Base-by-base conservation (phyloP, 2,113 vertebrate genomes). In the Myiagra hebetior region DNA sequence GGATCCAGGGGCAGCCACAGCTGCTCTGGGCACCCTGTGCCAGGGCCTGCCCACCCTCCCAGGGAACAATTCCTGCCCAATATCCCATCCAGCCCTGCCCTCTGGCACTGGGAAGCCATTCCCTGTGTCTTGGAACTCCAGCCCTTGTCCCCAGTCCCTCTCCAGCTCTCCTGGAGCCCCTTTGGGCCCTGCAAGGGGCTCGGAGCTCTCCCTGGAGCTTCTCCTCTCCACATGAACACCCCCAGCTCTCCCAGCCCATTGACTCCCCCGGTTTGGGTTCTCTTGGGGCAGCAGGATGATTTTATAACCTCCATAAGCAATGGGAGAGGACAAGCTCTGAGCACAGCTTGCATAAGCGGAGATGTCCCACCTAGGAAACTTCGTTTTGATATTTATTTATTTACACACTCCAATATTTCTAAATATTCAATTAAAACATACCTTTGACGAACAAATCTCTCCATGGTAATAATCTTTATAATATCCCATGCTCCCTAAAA, bases 261-360 rank as follows among this genome's bases (percentile, higher is more conserved):
- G 18, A 2, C 35, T 50, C 7, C 11, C 52, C 53, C 3, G 22
- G 22, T 28, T 1, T 70, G 35, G 44, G 15, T 1, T 82, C 44
- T 26, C 23, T 5, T 28, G 53, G 23, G 23, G 53, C 64, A 41
- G 28, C 35, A 12, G 20, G 24, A n/a, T 0, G 3, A n/a, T n/a
- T 82, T 59, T n/a, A 3, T 9, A 20, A 57, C 28, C 26, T 21
- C 3, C 3, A 24, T 4, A 13, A 67, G 21, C 1, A 2, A 11
- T 0, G 2, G 24, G 9, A 39, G 53, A 62, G 44, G 11, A 28
- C 49, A 33, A 49, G 31, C 12, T 4, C 9, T 17, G 64, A 44
- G 46, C 21, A 14, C 27, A 6, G 3, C 20, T 2, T 31, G 50
- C 42, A 13, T 3, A 12, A 67, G 24, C 11, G 1, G 23, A 62